Conservation (phyloP, 2,888 invertebrate species). For the Camptogramma bilineatum region DNA sequence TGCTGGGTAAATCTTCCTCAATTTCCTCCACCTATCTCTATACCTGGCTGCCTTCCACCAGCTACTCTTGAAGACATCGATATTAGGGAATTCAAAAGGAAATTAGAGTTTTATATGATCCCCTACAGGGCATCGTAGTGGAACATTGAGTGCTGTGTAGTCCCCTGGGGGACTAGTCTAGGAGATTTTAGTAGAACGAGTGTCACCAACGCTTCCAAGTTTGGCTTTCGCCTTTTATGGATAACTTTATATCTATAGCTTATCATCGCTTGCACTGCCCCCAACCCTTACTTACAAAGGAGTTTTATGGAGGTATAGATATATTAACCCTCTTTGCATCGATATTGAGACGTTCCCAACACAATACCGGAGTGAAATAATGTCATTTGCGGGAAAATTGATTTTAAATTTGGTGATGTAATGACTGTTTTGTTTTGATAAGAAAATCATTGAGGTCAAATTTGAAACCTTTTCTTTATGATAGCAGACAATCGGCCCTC, state of each 20-base stretch:
- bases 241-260: conserved; percentile 4
- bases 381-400: conserved; percentile 33
- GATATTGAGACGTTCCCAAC: conserved; percentile 69
- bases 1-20: too few species aligned
- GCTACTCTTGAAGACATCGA: too few species aligned
- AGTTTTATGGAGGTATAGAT: conserved; percentile 59
- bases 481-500: too few species aligned
- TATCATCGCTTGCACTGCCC: conserved; percentile 45
- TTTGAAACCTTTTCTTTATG: neutral
- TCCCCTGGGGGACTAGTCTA: too few species aligned
- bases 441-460: neutral
- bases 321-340: conserved; percentile 65
- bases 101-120: too few species aligned
- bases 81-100: too few species aligned
- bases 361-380: conserved; percentile 47
- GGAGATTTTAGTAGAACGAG: too few species aligned
- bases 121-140: too few species aligned
- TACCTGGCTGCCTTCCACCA: too few species aligned
- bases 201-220: too few species aligned
- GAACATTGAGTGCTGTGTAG: too few species aligned
- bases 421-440: conserved; percentile 10
- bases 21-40: too few species aligned
- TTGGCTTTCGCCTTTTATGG: neutral
- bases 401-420: conserved; percentile 30
- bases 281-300: conserved; percentile 45